Evolutionary conservation across 1,140 invertebrate species (phyloP), one percentile per base, ranked within the genome.

Genomic region (Campoletis sonorensis): DNA sequence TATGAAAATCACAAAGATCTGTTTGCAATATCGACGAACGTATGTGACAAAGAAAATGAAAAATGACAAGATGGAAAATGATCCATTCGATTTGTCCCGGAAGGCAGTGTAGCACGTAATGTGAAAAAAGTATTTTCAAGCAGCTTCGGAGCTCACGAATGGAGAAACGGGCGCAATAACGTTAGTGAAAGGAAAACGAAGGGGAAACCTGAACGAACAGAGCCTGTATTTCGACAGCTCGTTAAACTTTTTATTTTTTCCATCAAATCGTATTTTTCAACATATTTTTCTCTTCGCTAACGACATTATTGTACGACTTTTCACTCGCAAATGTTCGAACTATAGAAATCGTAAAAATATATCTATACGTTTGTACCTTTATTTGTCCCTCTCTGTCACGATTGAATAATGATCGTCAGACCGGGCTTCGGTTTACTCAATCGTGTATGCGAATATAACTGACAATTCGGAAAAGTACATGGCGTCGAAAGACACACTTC

Each of bases 401-500:
- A 67, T 67, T 67, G 61, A 67, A 67, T 67, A 67, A 67, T 67
- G 61, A 67, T 67, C 61, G 61, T 67, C 23, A 13, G 23, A 67
- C 61, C 15, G 8, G 10, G 23, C 23, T 26, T 27, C 23, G 61
- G 18, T 26, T 27, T 30, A 67, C 10, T 23, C 23, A 67, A 15
- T 67, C 23, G 13, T 15, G 23, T 27, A 7, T 26, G 54, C 54
- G 21, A 67, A 67, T 27, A 67, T 26, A 67, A 67, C 21, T 67
- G 23, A 11, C 54, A n/a, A 58, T 58, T 18, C 21, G 54, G 18
- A 58, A 58, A 58, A 58, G 40, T 11, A 13, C 8, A 45, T 13
- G 40, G 40, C 3, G 8, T 45, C 11, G 2, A 45, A 45, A 45
- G 40, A 33, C 7, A 33, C 7, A 33, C 30, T 33, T 33, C 3